phyloP scores from a whole-genome alignment of 1,140 invertebrate genomes.

The Danaus melanippus region DNA sequence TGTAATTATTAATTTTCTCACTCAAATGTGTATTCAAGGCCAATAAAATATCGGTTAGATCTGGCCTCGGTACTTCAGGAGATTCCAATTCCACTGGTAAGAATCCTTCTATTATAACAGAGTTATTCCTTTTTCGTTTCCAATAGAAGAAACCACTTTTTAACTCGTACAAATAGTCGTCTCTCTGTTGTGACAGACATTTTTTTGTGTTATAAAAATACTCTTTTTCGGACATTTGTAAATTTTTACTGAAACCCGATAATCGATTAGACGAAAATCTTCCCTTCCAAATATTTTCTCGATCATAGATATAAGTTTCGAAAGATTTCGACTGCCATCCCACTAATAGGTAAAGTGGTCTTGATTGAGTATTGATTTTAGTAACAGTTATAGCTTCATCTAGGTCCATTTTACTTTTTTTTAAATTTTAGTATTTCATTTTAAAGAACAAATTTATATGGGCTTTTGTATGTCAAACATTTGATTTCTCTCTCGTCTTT shows the following conservation, averaged over 20 bases:
- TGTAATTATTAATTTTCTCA: slow-evolving; percentile 27
- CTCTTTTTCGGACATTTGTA: slow-evolving; percentile 33
- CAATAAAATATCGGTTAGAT: slow-evolving; percentile 38
- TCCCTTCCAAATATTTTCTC: slow-evolving; percentile 47
- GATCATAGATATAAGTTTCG: slow-evolving; percentile 39
- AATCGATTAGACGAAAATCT: slow-evolving; percentile 43
- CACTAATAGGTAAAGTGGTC: slow-evolving; percentile 36
- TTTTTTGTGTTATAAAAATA: slow-evolving; percentile 33
- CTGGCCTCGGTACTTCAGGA: slow-evolving; percentile 23
- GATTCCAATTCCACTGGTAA: slow-evolving; percentile 40
- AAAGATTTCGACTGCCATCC: slow-evolving; percentile 45
- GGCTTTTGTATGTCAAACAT: no score
- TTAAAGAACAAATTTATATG: no score
- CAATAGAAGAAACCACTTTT: slow-evolving; percentile 56
- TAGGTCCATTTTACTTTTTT: slow-evolving; percentile 32
- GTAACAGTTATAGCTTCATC: slow-evolving; percentile 45
- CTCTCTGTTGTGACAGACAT: slow-evolving; percentile 36
- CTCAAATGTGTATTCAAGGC: slow-evolving; percentile 38
- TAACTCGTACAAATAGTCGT: slow-evolving; percentile 48
- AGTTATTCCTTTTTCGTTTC: slow-evolving; percentile 41
- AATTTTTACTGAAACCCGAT: slow-evolving; percentile 43
- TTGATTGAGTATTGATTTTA: slow-evolving; percentile 32
- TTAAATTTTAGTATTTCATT: no score
- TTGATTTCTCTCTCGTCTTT: no score
- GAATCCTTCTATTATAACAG: slow-evolving; percentile 46